Conservation (phyloP, 2,113 vertebrate species). For the Camelus dromedarius region DNA sequence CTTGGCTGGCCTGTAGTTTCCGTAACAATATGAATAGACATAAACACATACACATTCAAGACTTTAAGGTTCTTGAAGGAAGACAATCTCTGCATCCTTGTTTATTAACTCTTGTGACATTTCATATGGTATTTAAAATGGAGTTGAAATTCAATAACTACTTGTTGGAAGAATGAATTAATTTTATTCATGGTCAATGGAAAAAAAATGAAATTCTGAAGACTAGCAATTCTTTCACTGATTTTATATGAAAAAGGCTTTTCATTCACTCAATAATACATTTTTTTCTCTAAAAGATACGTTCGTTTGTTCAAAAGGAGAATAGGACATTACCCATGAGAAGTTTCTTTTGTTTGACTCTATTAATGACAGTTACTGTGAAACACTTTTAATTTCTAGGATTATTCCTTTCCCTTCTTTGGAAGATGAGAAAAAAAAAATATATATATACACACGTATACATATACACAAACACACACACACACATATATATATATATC, state of each 20-base stretch:
- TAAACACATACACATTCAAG: neutral
- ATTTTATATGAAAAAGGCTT: neutral
- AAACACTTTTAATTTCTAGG: neutral
- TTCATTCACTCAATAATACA: neutral
- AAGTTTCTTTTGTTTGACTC: neutral
- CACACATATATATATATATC: neutral
- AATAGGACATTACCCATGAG: neutral
- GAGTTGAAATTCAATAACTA: neutral
- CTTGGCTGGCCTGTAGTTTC: too few species aligned
- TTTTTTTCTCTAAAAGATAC: neutral
- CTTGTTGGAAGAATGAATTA: neutral
- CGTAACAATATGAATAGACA: neutral
- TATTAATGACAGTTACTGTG: neutral
- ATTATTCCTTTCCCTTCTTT: neutral
- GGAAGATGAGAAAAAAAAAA: neutral
- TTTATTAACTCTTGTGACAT: neutral
- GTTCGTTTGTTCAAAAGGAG: neutral
- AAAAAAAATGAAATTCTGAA: conserved; percentile 37
- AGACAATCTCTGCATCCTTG: neutral
- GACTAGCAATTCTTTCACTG: neutral
- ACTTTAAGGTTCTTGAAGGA: neutral
- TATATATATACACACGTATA: neutral
- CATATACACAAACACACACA: neutral
- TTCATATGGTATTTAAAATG: neutral
- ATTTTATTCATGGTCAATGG: neutral